Conservation (phyloP, 2,113 vertebrate species). For the Callorhinus ursinus region DNA sequence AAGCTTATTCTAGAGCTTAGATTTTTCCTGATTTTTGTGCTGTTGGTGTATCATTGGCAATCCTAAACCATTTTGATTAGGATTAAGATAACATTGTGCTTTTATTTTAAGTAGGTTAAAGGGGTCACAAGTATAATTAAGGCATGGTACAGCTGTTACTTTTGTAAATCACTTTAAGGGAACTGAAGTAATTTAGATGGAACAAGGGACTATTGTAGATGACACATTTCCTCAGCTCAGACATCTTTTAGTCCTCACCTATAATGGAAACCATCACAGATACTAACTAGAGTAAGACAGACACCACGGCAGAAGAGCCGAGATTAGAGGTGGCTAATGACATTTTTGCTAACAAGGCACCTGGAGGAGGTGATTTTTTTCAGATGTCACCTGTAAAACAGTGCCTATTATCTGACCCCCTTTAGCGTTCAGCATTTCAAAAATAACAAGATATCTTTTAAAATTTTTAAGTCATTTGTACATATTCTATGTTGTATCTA, state of each 20-base stretch:
- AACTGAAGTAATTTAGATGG: not conserved
- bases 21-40: not conserved
- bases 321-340: not conserved
- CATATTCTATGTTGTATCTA: not conserved
- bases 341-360: no score
- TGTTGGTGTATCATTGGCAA: not conserved
- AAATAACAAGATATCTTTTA: not conserved
- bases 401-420: no score
- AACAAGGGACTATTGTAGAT: not conserved
- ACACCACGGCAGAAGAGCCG: fast-evolving
- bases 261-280: not conserved
- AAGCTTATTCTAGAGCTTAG: not conserved
- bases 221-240: not conserved
- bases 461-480: not conserved
- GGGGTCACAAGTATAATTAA: not conserved
- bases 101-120: not conserved
- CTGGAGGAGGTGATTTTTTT: not conserved
- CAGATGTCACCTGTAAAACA: not conserved
- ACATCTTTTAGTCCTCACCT: not conserved
- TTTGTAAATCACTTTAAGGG: not conserved
- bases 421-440: not conserved
- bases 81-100: not conserved
- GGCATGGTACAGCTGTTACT: not conserved
- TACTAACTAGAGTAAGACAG: not conserved
- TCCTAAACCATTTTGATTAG: not conserved